These are phyloP conservation scores for Fragum fragum DNA, from an alignment of 2,888 invertebrate genomes.

Conservation along the genomic window DNA sequence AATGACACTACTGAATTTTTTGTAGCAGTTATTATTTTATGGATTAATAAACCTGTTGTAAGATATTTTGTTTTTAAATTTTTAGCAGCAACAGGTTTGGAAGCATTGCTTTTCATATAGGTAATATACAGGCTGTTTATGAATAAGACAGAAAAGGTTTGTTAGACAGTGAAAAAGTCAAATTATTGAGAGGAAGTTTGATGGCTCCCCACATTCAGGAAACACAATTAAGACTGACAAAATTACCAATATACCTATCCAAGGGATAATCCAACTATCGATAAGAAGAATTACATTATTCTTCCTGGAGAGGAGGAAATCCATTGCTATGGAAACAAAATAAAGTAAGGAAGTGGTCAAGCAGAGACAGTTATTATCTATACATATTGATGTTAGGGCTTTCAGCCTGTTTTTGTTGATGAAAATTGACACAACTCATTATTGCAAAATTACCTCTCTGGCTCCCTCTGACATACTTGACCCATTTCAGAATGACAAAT, in stretches of 20 bases:
- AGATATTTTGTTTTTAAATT: no score
- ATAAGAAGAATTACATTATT: conserved; percentile 29
- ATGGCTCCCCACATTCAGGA: neutral
- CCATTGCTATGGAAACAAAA: conserved; percentile 28
- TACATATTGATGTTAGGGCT: conserved; percentile 21
- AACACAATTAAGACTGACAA: conserved; percentile 24
- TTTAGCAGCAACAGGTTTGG: no score
- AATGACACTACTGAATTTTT: no score
- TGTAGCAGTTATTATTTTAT: no score
- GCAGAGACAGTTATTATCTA: conserved; percentile 29
- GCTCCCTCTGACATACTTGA: no score
- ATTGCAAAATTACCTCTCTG: neutral
- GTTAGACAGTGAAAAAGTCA: neutral
- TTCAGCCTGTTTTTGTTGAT: conserved; percentile 3
- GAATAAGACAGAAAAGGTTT: neutral
- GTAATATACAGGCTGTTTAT: no score
- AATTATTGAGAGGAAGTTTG: conserved; percentile 6
- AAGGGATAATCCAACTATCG: conserved; percentile 19
- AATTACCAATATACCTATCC: conserved; percentile 32
- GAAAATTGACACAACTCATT: conserved; percentile 6
- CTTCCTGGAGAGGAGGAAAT: conserved; percentile 13
- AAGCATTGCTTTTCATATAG: no score
- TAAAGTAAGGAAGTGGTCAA: conserved; percentile 20
- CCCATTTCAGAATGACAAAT: no score
- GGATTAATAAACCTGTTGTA: no score